These are phyloP conservation scores for Brachionus koreanus DNA, from an alignment of 1,140 invertebrate genomes.

Conservation along the genomic window DNA sequence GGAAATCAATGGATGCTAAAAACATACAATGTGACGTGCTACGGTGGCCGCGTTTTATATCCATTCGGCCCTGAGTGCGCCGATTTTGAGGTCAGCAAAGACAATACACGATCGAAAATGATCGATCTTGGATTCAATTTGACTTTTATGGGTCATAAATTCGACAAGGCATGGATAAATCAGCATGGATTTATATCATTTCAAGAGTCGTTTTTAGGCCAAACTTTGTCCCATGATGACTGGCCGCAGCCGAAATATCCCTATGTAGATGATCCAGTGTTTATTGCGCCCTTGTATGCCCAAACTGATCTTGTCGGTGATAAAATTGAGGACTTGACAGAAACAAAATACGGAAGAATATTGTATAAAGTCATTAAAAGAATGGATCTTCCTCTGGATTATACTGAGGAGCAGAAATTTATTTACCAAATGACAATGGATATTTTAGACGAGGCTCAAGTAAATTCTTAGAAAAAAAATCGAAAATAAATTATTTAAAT, in stretches of 20 bases:
- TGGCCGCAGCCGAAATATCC: conserved; percentile 44
- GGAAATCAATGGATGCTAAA: not conserved
- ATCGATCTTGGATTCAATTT: conserved; percentile 36
- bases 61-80: conserved; percentile 31
- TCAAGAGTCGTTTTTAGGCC: conserved; percentile 33
- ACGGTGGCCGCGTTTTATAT: conserved; percentile 11
- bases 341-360: conserved; percentile 32
- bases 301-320: conserved; percentile 39
- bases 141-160: conserved; percentile 44
- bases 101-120: not conserved
- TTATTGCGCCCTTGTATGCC: conserved; percentile 28
- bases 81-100: conserved; percentile 34
- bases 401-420: conserved; percentile 41
- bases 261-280: conserved; percentile 40
- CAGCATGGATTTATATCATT: conserved; percentile 39
- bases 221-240: conserved; percentile 7
- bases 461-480: not conserved
- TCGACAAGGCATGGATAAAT: conserved; percentile 35
- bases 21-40: conserved; percentile 36
- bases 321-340: conserved; percentile 18
- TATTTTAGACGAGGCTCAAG: conserved; percentile 32
- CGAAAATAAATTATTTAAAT: not conserved
- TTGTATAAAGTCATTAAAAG: conserved; percentile 40
- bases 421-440: conserved; percentile 40
- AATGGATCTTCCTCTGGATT: conserved; percentile 25